Percentiles rank a stretch among this genome's conserved stretches.
Conservation (phyloP, 2,888 invertebrate species). For the Chymomyza amoena region DNA sequence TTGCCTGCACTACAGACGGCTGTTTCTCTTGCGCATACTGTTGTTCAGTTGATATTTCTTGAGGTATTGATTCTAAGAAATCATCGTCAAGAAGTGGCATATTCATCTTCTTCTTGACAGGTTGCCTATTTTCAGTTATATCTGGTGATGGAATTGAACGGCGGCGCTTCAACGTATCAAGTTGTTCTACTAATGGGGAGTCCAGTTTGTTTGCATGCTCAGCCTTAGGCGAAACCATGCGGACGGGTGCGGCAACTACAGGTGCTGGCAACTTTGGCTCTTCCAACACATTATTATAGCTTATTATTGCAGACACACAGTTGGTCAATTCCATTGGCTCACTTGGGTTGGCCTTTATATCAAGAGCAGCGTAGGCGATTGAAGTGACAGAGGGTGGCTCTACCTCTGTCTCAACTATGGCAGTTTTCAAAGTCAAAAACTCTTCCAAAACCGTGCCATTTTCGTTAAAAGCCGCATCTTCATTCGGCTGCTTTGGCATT, state of each 20-base stretch:
- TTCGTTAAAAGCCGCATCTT: neutral
- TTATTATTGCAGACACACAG: too few species aligned
- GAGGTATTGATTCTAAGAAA: slow-evolving; percentile 35
- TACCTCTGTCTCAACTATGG: neutral
- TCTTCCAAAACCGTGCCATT: slow-evolving; percentile 35
- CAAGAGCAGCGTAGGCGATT: neutral
- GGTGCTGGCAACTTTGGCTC: neutral
- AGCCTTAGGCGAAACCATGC: neutral
- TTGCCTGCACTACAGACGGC: neutral
- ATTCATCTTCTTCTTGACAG: slow-evolving; percentile 21
- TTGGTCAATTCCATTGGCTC: neutral
- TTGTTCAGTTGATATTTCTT: slow-evolving; percentile 4
- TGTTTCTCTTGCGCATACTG: neutral
- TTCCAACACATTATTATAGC: too few species aligned
- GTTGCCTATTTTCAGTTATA: neutral
- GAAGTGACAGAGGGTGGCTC: neutral
- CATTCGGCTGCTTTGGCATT: neutral
- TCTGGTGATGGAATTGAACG: slow-evolving; percentile 40
- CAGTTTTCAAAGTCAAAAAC: slow-evolving; percentile 44
- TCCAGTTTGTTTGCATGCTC: slow-evolving; percentile 12
- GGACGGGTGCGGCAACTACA: slow-evolving; percentile 1
- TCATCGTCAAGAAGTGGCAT: slow-evolving; percentile 37
- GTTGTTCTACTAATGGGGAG: neutral
- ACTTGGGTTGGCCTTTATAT: neutral
- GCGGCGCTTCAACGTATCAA: slow-evolving; percentile 40